These are phyloP conservation scores for Girardia tigrina DNA, from an alignment of 2,888 invertebrate genomes.

Conservation along the genomic window DNA sequence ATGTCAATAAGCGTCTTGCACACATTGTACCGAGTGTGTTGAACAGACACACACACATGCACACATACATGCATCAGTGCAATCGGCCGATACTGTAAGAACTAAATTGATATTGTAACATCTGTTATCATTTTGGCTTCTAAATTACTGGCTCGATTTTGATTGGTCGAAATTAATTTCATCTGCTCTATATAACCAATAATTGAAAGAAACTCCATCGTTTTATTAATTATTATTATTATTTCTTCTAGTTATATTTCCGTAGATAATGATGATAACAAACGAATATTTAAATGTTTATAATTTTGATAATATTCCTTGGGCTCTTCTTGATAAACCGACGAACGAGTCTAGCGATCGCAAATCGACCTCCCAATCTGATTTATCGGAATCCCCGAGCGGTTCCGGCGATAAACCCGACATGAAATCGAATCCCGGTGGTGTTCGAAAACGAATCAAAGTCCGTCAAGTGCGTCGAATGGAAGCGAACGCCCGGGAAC, in stretches of 20 bases:
- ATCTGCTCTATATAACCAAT: neutral
- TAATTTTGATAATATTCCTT: constrained; percentile 3
- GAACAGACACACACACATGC: neutral
- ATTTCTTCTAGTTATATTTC: too few relatives aligned
- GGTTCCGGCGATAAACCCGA: neutral
- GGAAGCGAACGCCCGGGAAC: constrained; percentile 80
- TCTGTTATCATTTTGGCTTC: constrained; percentile 23
- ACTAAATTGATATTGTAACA: neutral
- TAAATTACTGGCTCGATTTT: neutral
- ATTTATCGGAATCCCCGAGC: neutral
- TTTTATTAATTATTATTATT: too few relatives aligned
- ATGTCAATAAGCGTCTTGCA: neutral
- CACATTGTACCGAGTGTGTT: neutral
- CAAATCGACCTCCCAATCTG: neutral
- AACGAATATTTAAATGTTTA: constrained; percentile 7
- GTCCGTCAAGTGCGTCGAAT: constrained; percentile 61
- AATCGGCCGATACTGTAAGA: neutral
- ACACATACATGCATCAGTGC: constrained; percentile 23
- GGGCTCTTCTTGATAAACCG: neutral
- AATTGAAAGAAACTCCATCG: neutral
- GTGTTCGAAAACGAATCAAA: neutral
- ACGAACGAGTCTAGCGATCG: neutral
- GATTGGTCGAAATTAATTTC: neutral
- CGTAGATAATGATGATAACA: neutral
- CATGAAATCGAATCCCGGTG: neutral